A percentile compares a stretch with the other conserved stretches of the same genome.
phyloP scores from a whole-genome alignment of 2,113 vertebrate species.

The Limanda limanda region DNA sequence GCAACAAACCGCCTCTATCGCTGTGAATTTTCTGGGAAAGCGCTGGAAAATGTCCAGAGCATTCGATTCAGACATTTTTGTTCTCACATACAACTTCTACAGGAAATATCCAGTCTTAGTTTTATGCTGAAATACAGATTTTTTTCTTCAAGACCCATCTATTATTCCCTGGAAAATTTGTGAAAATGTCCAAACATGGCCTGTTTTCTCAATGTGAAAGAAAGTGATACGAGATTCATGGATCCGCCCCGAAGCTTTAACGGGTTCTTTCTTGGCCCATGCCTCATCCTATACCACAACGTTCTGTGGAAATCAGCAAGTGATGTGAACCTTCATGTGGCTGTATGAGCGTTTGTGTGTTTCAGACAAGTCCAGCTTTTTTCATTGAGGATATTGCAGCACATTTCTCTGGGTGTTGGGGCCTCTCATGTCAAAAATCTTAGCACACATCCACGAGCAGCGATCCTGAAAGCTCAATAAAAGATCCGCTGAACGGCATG shows the following conservation, averaged over 20 bases:
- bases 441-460: neutral
- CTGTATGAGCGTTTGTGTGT: neutral
- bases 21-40: neutral
- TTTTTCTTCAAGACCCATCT: too few relatives aligned
- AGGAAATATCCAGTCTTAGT: too few relatives aligned
- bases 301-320: neutral
- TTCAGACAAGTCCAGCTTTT: neutral
- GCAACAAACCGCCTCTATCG: too few relatives aligned
- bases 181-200: too few relatives aligned
- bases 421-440: neutral
- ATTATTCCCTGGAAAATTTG: too few relatives aligned
- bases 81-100: too few relatives aligned
- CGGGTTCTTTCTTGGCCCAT: neutral
- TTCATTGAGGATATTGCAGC: neutral
- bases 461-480: neutral
- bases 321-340: neutral
- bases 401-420: neutral
- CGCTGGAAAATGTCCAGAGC: neutral
- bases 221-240: neutral
- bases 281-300: neutral
- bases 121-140: neutral
- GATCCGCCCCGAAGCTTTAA: neutral
- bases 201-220: neutral
- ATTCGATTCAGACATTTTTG: too few relatives aligned
- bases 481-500: neutral